phyloP scores from a whole-genome alignment of 2,113 vertebrate genomes.

The Nannospalax galili region DNA sequence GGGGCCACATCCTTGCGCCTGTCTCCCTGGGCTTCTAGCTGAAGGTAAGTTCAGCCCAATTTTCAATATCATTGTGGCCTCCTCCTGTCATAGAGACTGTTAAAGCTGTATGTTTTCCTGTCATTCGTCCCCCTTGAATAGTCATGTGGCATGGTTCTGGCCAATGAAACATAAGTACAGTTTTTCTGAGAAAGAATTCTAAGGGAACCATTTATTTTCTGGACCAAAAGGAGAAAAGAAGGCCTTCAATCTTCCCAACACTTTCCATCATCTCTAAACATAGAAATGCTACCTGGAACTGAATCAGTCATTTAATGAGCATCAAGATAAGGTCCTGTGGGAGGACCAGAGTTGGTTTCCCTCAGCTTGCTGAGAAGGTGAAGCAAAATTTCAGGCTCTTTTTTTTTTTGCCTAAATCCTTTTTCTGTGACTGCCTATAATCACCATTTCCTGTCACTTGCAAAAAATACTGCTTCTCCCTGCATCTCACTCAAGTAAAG shows the following conservation, averaged over 20 bases:
- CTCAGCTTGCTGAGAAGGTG: background rate
- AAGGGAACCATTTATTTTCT: background rate
- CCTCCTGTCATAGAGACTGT: background rate
- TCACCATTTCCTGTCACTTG: background rate
- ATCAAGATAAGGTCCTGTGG: background rate
- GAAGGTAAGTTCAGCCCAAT: background rate
- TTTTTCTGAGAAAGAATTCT: background rate
- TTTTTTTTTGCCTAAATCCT: background rate
- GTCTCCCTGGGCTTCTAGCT: background rate
- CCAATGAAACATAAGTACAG: background rate
- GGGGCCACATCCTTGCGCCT: background rate
- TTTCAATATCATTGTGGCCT: background rate
- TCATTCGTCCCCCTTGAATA: background rate
- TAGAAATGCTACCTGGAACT: background rate
- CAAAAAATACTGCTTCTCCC: background rate
- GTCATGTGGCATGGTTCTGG: background rate
- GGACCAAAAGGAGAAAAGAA: background rate
- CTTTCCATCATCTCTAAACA: background rate
- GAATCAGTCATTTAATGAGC: too few relatives aligned
- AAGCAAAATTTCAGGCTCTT: background rate
- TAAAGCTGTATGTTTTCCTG: background rate
- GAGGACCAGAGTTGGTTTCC: background rate
- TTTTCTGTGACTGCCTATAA: background rate
- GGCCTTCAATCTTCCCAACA: too few relatives aligned
- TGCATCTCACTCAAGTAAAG: slow-evolving; percentile 17